These are phyloP conservation scores for Hycleus cichorii DNA, from an alignment of 1,140 invertebrate species.

Conservation along the genomic window DNA sequence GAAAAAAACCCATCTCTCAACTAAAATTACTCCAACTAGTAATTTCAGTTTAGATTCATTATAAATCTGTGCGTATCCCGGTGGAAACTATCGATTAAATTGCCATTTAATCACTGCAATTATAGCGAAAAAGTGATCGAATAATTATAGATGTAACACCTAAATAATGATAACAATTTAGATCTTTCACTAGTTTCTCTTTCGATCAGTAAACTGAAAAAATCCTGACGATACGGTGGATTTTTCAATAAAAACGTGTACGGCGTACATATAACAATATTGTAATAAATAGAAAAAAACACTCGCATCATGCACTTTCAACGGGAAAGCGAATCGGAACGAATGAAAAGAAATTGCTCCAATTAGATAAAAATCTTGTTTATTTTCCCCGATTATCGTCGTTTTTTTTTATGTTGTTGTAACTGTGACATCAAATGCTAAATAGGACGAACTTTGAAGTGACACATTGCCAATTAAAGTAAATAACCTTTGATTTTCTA, in stretches of 20 bases:
- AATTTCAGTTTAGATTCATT: no score
- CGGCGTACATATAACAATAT: constrained; percentile 1
- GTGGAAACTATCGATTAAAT: not conserved
- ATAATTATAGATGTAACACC: not conserved
- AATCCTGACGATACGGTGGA: not conserved
- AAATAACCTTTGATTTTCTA: not conserved
- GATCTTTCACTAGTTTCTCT: constrained; percentile 11
- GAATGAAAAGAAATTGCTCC: constrained; percentile 11
- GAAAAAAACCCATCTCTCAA: no score
- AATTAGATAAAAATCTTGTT: not conserved
- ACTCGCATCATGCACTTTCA: constrained; percentile 11
- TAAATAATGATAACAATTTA: not conserved
- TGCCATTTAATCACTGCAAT: constrained; percentile 2
- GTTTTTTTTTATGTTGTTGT: not conserved
- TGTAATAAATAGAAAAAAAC: no score
- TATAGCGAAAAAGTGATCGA: constrained; percentile 3
- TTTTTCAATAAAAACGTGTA: constrained; percentile 7
- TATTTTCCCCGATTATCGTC: no score
- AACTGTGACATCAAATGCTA: not conserved
- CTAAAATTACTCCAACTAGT: no score
- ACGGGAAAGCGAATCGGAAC: constrained; percentile 12
- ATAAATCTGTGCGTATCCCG: no score
- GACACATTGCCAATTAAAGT: not conserved
- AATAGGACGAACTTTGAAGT: not conserved
- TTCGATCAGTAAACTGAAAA: constrained; percentile 6